Evolutionary conservation across 2,888 invertebrate genomes (phyloP).

Genomic region (Belgica antarctica): DNA sequence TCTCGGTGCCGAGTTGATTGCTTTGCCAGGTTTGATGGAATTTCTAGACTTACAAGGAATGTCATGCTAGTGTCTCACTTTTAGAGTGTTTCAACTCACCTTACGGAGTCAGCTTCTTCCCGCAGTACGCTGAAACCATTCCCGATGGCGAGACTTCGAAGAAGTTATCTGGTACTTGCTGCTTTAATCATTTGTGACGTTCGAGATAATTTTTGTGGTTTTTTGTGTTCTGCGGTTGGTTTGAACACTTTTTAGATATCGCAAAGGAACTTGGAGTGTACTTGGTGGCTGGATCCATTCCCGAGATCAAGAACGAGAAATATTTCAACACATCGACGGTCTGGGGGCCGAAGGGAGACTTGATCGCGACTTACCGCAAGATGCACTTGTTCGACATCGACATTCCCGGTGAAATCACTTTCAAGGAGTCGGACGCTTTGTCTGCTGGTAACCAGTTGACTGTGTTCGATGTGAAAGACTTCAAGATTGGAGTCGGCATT

Average conservation of each 20-base stretch:
- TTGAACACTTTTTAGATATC: slow-evolving; percentile 58
- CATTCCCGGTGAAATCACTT: slow-evolving; percentile 82
- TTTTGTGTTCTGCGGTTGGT: slow-evolving; percentile 61
- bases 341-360: slow-evolving; percentile 73
- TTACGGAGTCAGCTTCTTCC: slow-evolving; percentile 77
- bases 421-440: slow-evolving; percentile 84
- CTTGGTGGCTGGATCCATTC: slow-evolving; percentile 86
- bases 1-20: slow-evolving; percentile 63
- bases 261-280: slow-evolving; percentile 75
- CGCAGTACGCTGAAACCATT: slow-evolving; percentile 81
- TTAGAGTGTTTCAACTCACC: slow-evolving; percentile 91
- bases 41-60: background rate
- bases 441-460: slow-evolving; percentile 73
- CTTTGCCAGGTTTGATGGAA: slow-evolving; percentile 57
- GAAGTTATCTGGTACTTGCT: background rate
- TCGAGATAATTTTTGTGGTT: background rate
- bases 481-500: slow-evolving; percentile 86
- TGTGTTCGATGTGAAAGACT: slow-evolving; percentile 67
- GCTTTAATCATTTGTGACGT: no score
- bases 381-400: slow-evolving; percentile 94
- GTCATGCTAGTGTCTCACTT: no score
- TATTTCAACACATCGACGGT: slow-evolving; percentile 86
- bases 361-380: slow-evolving; percentile 82
- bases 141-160: slow-evolving; percentile 72
- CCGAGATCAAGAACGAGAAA: slow-evolving; percentile 66